phyloP scores from a whole-genome alignment of 2,888 invertebrate genomes.

The Leptopilina syphax region DNA sequence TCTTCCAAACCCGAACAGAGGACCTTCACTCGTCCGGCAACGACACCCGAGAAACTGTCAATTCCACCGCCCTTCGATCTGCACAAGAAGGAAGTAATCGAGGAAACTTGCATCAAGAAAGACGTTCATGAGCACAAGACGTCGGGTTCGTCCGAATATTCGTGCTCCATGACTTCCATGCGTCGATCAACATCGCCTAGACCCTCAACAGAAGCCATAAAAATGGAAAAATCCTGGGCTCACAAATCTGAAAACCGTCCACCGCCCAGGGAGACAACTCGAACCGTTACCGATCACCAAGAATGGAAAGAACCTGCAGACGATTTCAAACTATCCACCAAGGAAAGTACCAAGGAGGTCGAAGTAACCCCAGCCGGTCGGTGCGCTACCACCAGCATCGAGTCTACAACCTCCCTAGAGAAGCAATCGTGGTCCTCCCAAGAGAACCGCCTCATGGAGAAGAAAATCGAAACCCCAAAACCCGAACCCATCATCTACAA shows the following conservation, averaged over 20 bases:
- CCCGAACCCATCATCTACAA: constrained; percentile 75
- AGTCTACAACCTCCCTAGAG: constrained; percentile 70
- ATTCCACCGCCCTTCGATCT: constrained; percentile 72
- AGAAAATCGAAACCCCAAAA: constrained; percentile 60
- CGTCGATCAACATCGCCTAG: constrained; percentile 74
- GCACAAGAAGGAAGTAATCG: constrained; percentile 59
- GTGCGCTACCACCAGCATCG: constrained; percentile 70
- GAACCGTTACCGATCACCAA: constrained; percentile 66
- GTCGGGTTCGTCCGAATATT: constrained; percentile 69
- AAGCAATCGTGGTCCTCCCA: constrained; percentile 71
- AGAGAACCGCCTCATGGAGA: constrained; percentile 64
- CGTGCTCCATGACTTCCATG: constrained; percentile 59
- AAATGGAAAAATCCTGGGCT: too few species aligned
- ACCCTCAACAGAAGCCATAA: constrained; percentile 68
- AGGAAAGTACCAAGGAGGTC: constrained; percentile 67
- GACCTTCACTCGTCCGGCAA: constrained; percentile 47
- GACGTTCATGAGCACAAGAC: constrained; percentile 61
- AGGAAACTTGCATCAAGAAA: constrained; percentile 63
- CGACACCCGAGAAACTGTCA: constrained; percentile 60
- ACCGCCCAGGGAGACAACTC: constrained; percentile 68
- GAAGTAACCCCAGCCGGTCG: constrained; percentile 68
- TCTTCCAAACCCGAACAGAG: constrained; percentile 61
- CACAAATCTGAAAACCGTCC: constrained; percentile 73
- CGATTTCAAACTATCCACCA: constrained; percentile 68
- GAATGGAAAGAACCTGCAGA: constrained; percentile 70